These are phyloP conservation scores for Gambusia yucatana DNA, from an alignment of 2,797 vertebrate genomes.

Conservation along the genomic window DNA sequence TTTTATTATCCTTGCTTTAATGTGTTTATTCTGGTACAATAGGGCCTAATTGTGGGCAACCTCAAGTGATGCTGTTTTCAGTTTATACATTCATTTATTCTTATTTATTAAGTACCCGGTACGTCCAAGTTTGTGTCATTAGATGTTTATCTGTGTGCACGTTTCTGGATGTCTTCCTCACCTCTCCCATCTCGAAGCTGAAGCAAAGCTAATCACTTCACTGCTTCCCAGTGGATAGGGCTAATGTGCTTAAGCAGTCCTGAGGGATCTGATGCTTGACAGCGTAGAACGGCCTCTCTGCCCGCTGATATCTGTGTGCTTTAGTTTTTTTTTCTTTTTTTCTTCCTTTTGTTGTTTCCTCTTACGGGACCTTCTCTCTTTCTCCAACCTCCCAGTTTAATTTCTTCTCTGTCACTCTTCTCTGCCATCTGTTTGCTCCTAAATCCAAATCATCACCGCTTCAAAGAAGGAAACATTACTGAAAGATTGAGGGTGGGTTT, in stretches of 20 bases:
- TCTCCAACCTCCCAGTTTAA: conserved; percentile 2
- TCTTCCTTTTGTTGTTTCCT: neutral
- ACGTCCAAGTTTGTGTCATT: conserved; percentile 12
- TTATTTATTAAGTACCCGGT: conserved; percentile 14
- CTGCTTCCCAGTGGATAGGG: conserved; percentile 58
- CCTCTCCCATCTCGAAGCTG: conserved; percentile 44
- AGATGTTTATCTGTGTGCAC: conserved; percentile 24
- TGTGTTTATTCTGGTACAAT: conserved; percentile 4
- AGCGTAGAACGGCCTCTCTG: conserved; percentile 53
- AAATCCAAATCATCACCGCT: conserved; percentile 5
- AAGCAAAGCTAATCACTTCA: conserved; percentile 66
- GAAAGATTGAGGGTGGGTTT: neutral
- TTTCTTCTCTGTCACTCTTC: conserved; percentile 19
- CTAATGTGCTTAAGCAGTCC: conserved; percentile 68
- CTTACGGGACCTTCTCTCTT: neutral
- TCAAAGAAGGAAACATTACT: neutral
- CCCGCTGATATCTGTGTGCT: conserved; percentile 28
- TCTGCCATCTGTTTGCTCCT: neutral
- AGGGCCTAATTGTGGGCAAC: conserved; percentile 8
- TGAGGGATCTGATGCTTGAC: conserved; percentile 58
- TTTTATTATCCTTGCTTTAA: neutral
- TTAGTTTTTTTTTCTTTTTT: conserved; percentile 3
- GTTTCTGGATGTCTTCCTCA: conserved; percentile 31
- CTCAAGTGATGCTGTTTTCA: neutral
- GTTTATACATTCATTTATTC: neutral